Percentiles rank a stretch among this genome's conserved stretches.
phyloP scores from a whole-genome alignment of 2,797 vertebrate genomes.

The Falco naumanni region DNA sequence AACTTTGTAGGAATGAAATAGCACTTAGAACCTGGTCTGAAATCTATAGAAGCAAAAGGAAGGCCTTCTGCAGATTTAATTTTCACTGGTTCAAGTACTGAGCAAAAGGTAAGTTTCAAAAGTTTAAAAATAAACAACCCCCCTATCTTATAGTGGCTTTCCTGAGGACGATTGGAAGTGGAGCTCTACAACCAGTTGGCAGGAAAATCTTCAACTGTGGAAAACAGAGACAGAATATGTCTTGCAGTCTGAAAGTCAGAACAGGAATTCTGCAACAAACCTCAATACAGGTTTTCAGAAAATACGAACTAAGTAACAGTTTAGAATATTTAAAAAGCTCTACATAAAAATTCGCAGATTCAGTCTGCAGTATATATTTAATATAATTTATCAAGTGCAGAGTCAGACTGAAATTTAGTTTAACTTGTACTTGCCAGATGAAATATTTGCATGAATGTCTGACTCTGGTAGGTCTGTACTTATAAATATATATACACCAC shows the following conservation, averaged over 20 bases:
- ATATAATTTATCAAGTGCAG: background rate
- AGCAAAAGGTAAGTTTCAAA: slow-evolving; percentile 34
- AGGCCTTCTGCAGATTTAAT: background rate
- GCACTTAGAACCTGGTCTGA: background rate
- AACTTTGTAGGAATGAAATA: background rate
- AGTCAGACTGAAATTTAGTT: background rate
- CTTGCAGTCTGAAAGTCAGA: background rate
- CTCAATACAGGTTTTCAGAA: background rate
- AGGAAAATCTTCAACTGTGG: background rate
- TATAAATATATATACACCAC: background rate
- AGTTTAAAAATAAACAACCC: background rate
- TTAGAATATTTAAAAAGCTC: background rate
- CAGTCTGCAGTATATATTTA: background rate
- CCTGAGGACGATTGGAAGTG: background rate
- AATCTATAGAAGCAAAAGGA: background rate
- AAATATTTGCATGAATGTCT: background rate
- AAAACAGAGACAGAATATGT: background rate
- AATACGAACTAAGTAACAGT: background rate
- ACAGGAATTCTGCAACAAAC: background rate
- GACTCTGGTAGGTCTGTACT: background rate
- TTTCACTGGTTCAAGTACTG: background rate
- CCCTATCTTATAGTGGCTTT: background rate
- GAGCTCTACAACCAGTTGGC: background rate
- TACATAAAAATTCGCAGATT: background rate
- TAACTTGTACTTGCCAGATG: background rate